These are phyloP conservation scores for Elysia chlorotica DNA, from an alignment of 1,140 invertebrate species.

Conservation along the genomic window DNA sequence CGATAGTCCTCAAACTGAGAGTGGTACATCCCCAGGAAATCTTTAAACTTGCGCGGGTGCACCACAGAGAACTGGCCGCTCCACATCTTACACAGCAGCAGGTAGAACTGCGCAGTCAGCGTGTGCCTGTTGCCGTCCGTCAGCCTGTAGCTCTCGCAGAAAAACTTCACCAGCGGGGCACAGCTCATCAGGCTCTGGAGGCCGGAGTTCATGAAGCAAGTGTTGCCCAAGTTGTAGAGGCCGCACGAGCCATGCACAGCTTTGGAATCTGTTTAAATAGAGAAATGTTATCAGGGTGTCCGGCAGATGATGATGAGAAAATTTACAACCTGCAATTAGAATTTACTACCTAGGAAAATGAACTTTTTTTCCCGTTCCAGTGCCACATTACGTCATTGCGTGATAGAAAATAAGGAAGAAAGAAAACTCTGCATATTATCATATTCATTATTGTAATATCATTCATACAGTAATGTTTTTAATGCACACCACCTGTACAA, in stretches of 20 bases:
- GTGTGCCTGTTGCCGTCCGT: conserved; percentile 38
- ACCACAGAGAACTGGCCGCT: conserved; percentile 68
- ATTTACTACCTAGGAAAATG: background rate
- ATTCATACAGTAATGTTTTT: too few species aligned
- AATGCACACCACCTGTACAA: too few species aligned
- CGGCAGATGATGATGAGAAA: background rate
- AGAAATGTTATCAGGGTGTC: background rate
- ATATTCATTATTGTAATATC: too few species aligned
- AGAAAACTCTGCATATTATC: too few species aligned
- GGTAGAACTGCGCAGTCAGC: conserved; percentile 65
- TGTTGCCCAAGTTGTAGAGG: conserved; percentile 73
- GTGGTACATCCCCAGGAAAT: conserved; percentile 69
- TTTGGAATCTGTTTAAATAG: conserved; percentile 39
- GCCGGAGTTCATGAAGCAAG: conserved; percentile 76
- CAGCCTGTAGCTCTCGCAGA: conserved; percentile 60
- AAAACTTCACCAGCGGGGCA: conserved; percentile 66
- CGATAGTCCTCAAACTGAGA: conserved; percentile 69
- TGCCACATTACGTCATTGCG: too few species aligned
- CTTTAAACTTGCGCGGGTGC: conserved; percentile 70
- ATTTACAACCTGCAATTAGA: background rate
- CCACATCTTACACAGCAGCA: conserved; percentile 71
- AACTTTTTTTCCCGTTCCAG: too few species aligned
- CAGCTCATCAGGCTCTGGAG: conserved; percentile 69
- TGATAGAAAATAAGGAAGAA: too few species aligned
- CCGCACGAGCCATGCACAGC: conserved; percentile 69